Evolutionary conservation across 2,888 invertebrate species (phyloP).

Genomic region (Lochmaea crataegi): DNA sequence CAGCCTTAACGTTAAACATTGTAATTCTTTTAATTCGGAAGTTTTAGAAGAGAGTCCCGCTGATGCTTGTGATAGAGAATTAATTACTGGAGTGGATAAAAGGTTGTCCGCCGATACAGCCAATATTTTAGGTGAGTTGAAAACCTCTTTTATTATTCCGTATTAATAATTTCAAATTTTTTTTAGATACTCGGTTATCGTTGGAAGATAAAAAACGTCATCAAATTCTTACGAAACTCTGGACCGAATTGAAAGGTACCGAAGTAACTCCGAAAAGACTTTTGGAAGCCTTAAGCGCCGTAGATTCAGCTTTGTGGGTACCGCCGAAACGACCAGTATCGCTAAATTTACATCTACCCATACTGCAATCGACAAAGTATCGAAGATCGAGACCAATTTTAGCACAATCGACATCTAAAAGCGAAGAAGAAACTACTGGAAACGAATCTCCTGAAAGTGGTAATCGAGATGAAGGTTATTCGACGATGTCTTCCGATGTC

Average conservation of each 20-base stretch:
- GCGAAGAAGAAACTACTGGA: conserved; percentile 74
- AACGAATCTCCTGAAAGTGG: conserved; percentile 82
- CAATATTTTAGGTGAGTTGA: conserved; percentile 56
- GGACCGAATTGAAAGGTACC: conserved; percentile 74
- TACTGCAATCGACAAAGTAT: conserved; percentile 67
- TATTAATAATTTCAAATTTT: conserved; percentile 8
- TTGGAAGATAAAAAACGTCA: conserved; percentile 74
- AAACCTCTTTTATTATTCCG: not conserved
- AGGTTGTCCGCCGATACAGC: conserved; percentile 60
- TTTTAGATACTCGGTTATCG: conserved; percentile 68
- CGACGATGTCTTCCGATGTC: conserved; percentile 86
- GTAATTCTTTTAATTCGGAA: conserved; percentile 64
- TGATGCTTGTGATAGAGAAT: conserved; percentile 50
- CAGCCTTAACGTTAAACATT: conserved; percentile 60
- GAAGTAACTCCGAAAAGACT: conserved; percentile 74
- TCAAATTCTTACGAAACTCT: conserved; percentile 72
- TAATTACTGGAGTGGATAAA: conserved; percentile 56
- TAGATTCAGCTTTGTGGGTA: conserved; percentile 77
- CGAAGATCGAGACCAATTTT: conserved; percentile 64
- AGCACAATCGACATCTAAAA: conserved; percentile 66
- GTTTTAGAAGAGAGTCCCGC: conserved; percentile 55
- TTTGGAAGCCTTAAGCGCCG: conserved; percentile 72
- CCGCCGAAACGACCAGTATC: conserved; percentile 77
- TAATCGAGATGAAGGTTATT: conserved; percentile 82
- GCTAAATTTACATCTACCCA: conserved; percentile 75